Base-by-base conservation (phyloP, 2,888 invertebrate genomes). In the Sminthurides aquaticus region DNA sequence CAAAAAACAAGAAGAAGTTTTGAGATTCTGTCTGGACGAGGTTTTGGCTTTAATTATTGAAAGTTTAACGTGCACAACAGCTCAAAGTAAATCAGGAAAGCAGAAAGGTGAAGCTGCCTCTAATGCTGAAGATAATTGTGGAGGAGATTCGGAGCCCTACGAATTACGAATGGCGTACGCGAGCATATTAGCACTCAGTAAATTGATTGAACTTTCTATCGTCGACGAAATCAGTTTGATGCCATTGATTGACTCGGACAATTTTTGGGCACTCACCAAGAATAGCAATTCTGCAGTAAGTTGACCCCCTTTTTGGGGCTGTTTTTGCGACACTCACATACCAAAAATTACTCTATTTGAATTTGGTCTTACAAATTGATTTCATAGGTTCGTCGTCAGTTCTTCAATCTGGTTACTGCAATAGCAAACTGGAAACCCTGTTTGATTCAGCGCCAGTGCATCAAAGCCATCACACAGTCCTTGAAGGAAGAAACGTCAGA, bases 1-100 rank as follows among this genome's bases (percentile, higher is more conserved):
- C 57, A 94, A 64, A 22, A 74, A 93, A 79, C 81, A 89, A 59
- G 82, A 85, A 1, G 90, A 90, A 76, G 93, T 89, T 11, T 83
- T 93, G 59, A 78, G 85, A 3, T 91, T 89, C 80, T 94, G 92
- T 77, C 89, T 90, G 76, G 81, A 82, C 52, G 93, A 94, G 79
- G 87, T 94, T 65, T 75, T 91, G 28, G 81, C 83, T 27, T 87
- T 87, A 72, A 82, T 91, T n/a, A 79, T 82, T 60, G 88, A 89
- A 62, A 90, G 87, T 77, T 78, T 90, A 28, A 83, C 84, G 24
- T 80, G 82, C 54, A 28, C 49, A 52, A 54, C 28, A 56, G 60
- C 43, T 57, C 59, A 0, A 60, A 67, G n/a, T 43, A 67, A 61
- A 48, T 61, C 18, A 54, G 77, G 75, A 56, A 28, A 29, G 25